Conservation (phyloP, 23 tunicate genomes). For the Styela plicata region DNA sequence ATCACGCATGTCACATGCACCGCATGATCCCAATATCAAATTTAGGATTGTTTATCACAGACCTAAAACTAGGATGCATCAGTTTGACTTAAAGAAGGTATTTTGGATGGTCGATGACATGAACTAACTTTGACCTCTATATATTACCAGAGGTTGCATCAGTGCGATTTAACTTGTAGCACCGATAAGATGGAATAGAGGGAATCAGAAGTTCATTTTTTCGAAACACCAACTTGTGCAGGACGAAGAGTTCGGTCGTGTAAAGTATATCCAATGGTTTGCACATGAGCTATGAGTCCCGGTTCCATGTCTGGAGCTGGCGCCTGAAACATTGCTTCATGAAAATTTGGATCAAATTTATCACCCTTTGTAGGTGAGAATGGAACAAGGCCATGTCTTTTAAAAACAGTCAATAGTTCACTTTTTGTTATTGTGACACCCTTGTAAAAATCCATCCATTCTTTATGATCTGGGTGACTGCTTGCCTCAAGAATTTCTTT, state of each 20-base stretch:
- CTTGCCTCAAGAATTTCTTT: constrained; percentile 28
- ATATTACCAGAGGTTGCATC: too few species aligned
- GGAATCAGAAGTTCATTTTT: too few species aligned
- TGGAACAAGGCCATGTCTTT: constrained; percentile 60
- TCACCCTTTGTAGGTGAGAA: constrained; percentile 68
- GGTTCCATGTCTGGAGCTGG: constrained; percentile 66
- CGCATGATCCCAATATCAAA: too few species aligned
- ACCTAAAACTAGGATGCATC: too few species aligned
- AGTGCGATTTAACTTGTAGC: too few species aligned
- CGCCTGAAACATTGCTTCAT: constrained; percentile 81
- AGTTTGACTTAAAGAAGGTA: too few species aligned
- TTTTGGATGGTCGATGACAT: too few species aligned
- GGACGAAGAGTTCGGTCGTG: constrained; percentile 81
- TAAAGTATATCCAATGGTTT: constrained; percentile 69
- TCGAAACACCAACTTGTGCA: constrained; percentile 78
- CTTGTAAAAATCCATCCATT: constrained; percentile 65
- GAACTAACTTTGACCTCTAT: too few species aligned
- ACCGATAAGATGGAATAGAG: too few species aligned
- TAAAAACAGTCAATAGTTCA: constrained; percentile 75
- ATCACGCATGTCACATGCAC: too few species aligned
- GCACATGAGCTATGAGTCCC: constrained; percentile 59
- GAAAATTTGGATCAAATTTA: constrained; percentile 83
- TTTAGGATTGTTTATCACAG: too few species aligned
- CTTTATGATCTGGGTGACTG: constrained; percentile 15
- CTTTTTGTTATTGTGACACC: constrained; percentile 79